These are phyloP conservation scores for Conops quadrifasciatus DNA, from an alignment of 2,888 invertebrate species.

Conservation along the genomic window DNA sequence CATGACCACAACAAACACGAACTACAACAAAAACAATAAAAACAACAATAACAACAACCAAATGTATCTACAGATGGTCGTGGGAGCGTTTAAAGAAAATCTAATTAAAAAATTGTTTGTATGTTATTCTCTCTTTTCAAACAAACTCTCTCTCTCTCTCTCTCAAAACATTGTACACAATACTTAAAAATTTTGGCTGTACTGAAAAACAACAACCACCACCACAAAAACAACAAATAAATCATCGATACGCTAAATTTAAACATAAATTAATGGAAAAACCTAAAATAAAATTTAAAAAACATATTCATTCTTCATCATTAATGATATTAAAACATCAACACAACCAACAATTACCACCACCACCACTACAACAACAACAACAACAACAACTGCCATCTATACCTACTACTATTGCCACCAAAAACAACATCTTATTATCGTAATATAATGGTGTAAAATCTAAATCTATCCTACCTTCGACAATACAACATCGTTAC, in stretches of 20 bases:
- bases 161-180: no score
- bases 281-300: not conserved
- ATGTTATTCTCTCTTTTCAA: slow-evolving; percentile 49
- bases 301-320: slow-evolving; percentile 23
- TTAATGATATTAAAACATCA: slow-evolving; percentile 35
- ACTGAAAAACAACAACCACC: slow-evolving; percentile 33
- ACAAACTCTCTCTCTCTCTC: slow-evolving; percentile 10
- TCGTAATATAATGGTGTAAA: not conserved
- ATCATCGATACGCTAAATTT: not conserved
- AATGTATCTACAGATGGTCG: slow-evolving; percentile 57
- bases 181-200: slow-evolving; percentile 42
- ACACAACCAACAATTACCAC: slow-evolving; percentile 7
- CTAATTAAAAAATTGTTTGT: slow-evolving; percentile 60
- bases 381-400: slow-evolving; percentile 42
- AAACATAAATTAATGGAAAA: slow-evolving; percentile 14
- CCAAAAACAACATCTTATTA: slow-evolving; percentile 28
- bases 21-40: slow-evolving; percentile 26
- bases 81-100: slow-evolving; percentile 65
- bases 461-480: slow-evolving; percentile 7
- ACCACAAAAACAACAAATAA: slow-evolving; percentile 33
- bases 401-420: slow-evolving; percentile 28
- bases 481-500: slow-evolving; percentile 16
- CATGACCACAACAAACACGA: not conserved
- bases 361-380: slow-evolving; percentile 16
- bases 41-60: slow-evolving; percentile 39